A percentile compares a stretch with the other conserved stretches of the same genome.
phyloP scores from a whole-genome alignment of 2,113 vertebrate species.

The Genyomyrus donnyi region DNA sequence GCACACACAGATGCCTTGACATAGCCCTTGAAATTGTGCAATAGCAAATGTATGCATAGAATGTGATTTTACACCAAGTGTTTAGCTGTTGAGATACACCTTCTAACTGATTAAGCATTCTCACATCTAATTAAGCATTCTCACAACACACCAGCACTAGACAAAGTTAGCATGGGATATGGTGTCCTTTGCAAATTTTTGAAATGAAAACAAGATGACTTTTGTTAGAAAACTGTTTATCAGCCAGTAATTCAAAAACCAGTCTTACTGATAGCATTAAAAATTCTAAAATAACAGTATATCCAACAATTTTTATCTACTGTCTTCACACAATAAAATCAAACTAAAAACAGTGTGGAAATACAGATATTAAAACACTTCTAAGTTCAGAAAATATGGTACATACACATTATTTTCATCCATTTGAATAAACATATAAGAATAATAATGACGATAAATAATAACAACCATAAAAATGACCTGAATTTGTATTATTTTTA shows the following conservation, averaged over 20 bases:
- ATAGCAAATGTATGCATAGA: background rate
- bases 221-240: background rate
- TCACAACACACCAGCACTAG: background rate
- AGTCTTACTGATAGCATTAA: background rate
- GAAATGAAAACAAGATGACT: background rate
- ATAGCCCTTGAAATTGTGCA: background rate
- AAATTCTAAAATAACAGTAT: background rate
- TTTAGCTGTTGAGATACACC: background rate
- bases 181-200: background rate
- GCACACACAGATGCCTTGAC: background rate
- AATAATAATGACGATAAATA: constrained; percentile 23
- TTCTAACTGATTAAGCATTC: background rate
- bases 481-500: constrained; percentile 39
- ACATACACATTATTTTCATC: constrained; percentile 49
- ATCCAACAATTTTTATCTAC: constrained; percentile 7
- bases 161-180: background rate
- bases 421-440: constrained; percentile 57
- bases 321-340: constrained; percentile 43
- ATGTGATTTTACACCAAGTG: background rate
- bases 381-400: constrained; percentile 52
- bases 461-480: constrained; percentile 44
- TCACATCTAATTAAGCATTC: background rate
- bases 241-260: background rate
- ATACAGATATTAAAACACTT: constrained; percentile 57
- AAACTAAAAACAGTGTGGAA: constrained; percentile 50